Conservation (phyloP, 2,113 vertebrate species). For the Tyrannus savana region DNA sequence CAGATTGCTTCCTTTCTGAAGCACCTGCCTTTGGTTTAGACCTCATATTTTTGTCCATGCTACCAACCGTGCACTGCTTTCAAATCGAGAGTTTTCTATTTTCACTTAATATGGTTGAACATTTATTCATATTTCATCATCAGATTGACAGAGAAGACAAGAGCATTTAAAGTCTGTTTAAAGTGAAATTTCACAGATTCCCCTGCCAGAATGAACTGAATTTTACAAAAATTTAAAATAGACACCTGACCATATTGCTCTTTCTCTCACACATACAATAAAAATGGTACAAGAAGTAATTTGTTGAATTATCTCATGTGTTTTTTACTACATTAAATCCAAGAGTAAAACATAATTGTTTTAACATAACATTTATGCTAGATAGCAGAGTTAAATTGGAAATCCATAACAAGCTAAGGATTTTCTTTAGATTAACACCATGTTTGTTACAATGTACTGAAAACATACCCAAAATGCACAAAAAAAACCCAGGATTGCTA, state of each 20-base stretch:
- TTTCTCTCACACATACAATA: not conserved
- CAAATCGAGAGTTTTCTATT: not conserved
- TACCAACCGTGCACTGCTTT: not conserved
- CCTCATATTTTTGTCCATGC: not conserved
- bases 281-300: not conserved
- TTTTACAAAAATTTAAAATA: not conserved
- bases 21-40: not conserved
- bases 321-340: not conserved
- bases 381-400: not conserved
- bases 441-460: not conserved
- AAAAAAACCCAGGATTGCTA: not conserved
- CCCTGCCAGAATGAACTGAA: not conserved
- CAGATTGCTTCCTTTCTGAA: not conserved
- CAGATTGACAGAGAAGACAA: not conserved
- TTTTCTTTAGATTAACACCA: slow-evolving; percentile 1
- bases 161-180: not conserved
- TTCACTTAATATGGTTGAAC: not conserved
- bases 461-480: not conserved
- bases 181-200: slow-evolving; percentile 31
- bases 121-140: not conserved
- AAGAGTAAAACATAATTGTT: not conserved
- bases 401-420: not conserved
- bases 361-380: not conserved
- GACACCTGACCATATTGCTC: not conserved
- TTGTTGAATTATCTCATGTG: not conserved